Base-by-base conservation (phyloP, 2,113 vertebrate genomes). In the Promerops cafer region DNA sequence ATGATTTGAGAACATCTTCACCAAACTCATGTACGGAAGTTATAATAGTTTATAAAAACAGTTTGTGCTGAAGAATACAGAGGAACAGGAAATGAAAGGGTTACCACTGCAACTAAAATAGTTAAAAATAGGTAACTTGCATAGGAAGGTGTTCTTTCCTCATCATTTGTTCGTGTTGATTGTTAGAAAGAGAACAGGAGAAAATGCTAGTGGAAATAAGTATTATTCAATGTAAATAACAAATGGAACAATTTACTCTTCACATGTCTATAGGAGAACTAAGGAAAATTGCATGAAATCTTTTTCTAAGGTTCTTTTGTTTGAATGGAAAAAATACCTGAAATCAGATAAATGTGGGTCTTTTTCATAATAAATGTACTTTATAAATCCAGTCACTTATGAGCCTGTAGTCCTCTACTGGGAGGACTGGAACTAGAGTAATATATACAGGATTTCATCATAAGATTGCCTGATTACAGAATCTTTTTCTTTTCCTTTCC, bases 131-230 rank as follows among this genome's bases (percentile, higher is more conserved):
- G 21, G 9, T 40, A 81, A 66, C 39, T 61, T 21, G 42, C 69
- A 16, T 4, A 57, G 28, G 33, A 87, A 87, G 10, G 31, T 47
- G 8, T 52, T 28, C 22, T 88, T 80, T 83, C 24, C 28, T 65
- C 22, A 2, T 64, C 63, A 69, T 64, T 26, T 76, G 42, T 21
- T 69, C 35, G 47, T 2, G 1, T 4, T 78, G 44, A 65, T 65
- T 6, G 15, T 88, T 33, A 57, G 11, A 57, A 68, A 89, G 89
- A 85, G 10, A 87, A 19, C 31, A 76, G 14, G 11, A 72, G 61
- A 85, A 93, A 91, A 85, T 33, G 18, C 28, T 49, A 61, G 16
- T 75, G 40, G 61, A 93, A 94, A 85, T 91, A 81, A 87, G 63
- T 87, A 40, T 33, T 63, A 56, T 59, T 56, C 56, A 57, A 64